Evolutionary conservation across 92 coral and sea anemone genomes (phyloP).

Genomic region (Epizoanthus illoricatus): DNA sequence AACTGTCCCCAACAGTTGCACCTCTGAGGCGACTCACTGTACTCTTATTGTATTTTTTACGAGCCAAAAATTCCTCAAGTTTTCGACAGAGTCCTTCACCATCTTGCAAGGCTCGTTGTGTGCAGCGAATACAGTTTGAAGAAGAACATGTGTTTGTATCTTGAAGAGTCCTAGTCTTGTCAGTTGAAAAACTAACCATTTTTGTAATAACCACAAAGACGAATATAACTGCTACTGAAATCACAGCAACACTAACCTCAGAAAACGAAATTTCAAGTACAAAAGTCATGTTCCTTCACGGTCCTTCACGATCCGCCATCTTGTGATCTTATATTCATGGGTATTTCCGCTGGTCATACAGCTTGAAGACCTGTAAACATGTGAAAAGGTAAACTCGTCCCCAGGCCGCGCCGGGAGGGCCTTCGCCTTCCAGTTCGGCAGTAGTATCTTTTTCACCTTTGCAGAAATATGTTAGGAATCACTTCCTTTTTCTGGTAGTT

Average conservation of each 20-base stretch:
- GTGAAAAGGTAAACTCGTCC: no score
- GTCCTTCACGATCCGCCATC: neutral
- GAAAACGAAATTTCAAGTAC: neutral
- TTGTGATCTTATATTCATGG: neutral
- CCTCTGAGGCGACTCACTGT: constrained; percentile 48
- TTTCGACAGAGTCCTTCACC: constrained; percentile 39
- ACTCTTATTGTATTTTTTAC: constrained; percentile 19
- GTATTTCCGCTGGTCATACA: no score
- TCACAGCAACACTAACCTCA: neutral
- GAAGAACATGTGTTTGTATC: constrained; percentile 50
- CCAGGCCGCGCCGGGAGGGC: no score
- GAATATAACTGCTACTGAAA: constrained; percentile 4
- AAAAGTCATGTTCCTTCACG: neutral
- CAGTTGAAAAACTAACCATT: neutral
- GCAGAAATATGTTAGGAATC: no score
- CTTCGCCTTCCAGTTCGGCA: no score
- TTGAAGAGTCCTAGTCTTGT: neutral
- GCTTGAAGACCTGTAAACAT: no score
- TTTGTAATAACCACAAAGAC: neutral
- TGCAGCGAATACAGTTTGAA: constrained; percentile 62
- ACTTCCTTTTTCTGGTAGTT: no score
- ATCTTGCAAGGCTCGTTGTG: constrained; percentile 37
- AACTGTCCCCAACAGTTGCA: constrained; percentile 19
- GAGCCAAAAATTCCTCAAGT: constrained; percentile 49
- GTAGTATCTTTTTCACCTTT: no score